Evolutionary conservation across 2,888 invertebrate genomes (phyloP).

Genomic region (Rhingia campestris): DNA sequence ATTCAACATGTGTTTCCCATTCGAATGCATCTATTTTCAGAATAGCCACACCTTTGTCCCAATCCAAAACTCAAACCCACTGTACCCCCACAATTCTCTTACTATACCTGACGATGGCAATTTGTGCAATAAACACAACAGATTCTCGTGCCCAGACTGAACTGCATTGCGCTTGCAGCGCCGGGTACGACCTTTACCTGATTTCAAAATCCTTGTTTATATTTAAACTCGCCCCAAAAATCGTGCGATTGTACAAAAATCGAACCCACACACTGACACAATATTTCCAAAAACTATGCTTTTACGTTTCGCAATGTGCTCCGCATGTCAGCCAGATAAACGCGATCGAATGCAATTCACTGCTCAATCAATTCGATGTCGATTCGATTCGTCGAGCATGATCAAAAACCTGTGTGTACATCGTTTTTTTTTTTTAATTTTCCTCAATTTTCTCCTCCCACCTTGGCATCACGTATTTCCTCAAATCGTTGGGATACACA

Average conservation of each 20-base stretch:
- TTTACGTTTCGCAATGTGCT: slow-evolving; percentile 19
- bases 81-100: slow-evolving; percentile 24
- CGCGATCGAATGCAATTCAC: slow-evolving; percentile 16
- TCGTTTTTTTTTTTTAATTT: slow-evolving; percentile 5
- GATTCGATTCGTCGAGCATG: background rate
- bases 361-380: slow-evolving; percentile 33
- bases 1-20: slow-evolving; percentile 57
- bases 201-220: slow-evolving; percentile 42
- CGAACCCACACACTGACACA: background rate
- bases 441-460: slow-evolving; percentile 1
- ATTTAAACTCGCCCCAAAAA: slow-evolving; percentile 24
- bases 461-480: background rate
- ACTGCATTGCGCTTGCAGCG: slow-evolving; percentile 15
- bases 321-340: slow-evolving; percentile 7
- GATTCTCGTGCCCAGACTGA: slow-evolving; percentile 18
- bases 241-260: background rate
- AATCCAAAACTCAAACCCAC: slow-evolving; percentile 16
- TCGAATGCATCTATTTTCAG: slow-evolving; percentile 52
- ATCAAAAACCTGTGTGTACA: slow-evolving; percentile 4
- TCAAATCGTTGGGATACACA: slow-evolving; percentile 3
- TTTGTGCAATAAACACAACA: slow-evolving; percentile 26
- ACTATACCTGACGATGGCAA: background rate
- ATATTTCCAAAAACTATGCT: slow-evolving; percentile 15
- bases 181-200: slow-evolving; percentile 60
- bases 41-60: slow-evolving; percentile 42